Conservation (phyloP, 35 echinoderm and acorn worm species). For the Acanthaster planci region DNA sequence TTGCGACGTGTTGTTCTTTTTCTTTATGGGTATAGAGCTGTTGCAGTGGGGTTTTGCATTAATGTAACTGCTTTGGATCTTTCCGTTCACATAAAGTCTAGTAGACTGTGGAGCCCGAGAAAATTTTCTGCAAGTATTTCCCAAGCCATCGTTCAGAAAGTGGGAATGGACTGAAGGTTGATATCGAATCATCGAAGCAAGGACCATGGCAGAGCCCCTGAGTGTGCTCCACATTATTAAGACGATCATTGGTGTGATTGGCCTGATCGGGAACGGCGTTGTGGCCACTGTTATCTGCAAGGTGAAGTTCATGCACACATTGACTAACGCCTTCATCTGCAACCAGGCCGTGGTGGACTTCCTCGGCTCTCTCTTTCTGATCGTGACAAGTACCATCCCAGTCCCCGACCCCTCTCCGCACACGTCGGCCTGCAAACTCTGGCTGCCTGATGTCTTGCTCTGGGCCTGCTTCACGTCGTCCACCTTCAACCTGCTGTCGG, state of each 20-base stretch:
- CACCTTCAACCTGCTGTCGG: slow-evolving; percentile 64
- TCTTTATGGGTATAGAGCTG: no score
- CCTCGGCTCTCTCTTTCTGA: slow-evolving; percentile 30
- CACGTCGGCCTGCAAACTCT: slow-evolving; percentile 58
- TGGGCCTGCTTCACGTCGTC: slow-evolving; percentile 74
- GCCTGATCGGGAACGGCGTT: slow-evolving; percentile 39
- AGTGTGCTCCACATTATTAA: slow-evolving; percentile 18
- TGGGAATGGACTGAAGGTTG: no score
- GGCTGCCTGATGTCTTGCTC: slow-evolving; percentile 57
- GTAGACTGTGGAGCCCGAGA: no score
- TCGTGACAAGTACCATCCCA: background rate
- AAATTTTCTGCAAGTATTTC: no score
- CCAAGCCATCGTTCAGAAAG: no score
- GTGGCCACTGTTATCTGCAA: slow-evolving; percentile 36
- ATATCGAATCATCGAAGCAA: no score
- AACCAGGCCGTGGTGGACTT: slow-evolving; percentile 43
- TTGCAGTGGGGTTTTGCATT: no score
- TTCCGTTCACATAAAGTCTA: no score
- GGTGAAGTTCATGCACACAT: background rate
- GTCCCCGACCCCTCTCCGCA: background rate
- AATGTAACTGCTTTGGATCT: no score
- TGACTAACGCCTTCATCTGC: slow-evolving; percentile 54
- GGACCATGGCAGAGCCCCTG: slow-evolving; percentile 10
- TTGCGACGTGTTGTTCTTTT: no score
- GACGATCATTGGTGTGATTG: slow-evolving; percentile 39